phyloP scores from a whole-genome alignment of 2,113 vertebrate species.

The Lagopus muta region DNA sequence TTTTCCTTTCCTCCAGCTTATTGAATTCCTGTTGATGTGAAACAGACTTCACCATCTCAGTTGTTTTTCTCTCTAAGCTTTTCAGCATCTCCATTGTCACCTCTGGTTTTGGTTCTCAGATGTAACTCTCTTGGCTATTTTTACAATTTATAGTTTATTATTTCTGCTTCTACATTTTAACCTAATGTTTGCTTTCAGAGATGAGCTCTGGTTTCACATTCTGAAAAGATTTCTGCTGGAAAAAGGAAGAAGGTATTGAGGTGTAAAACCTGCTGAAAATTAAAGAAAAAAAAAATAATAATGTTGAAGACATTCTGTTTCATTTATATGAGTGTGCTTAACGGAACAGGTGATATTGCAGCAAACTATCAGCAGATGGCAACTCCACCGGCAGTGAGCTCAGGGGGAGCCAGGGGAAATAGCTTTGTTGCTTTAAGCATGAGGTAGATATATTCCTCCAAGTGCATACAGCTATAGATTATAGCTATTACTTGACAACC shows the following conservation, averaged over 20 bases:
- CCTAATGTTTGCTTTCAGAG: conserved; percentile 51
- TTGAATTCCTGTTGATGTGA: not conserved
- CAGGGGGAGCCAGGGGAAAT: conserved; percentile 41
- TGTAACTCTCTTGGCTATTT: conserved; percentile 39
- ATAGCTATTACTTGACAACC: conserved; percentile 67
- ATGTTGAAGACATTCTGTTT: conserved; percentile 47
- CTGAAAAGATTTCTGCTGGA: conserved; percentile 57
- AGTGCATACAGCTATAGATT: conserved; percentile 51
- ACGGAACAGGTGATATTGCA: conserved; percentile 66
- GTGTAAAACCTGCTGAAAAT: conserved; percentile 63
- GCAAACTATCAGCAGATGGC: conserved; percentile 74
- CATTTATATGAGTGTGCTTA: conserved; percentile 47
- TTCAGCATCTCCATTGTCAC: conserved; percentile 36
- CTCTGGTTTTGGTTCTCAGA: conserved; percentile 44
- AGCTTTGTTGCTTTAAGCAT: conserved; percentile 71
- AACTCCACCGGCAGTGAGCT: conserved; percentile 70
- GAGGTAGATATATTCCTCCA: conserved; percentile 65
- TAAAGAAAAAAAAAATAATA: conserved; percentile 47
- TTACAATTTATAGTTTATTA: conserved; percentile 22
- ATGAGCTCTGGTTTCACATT: conserved; percentile 55
- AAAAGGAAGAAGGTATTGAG: conserved; percentile 67
- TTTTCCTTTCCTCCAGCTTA: not conserved
- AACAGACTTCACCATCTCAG: not conserved
- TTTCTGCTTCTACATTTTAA: conserved; percentile 4
- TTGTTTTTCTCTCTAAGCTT: conserved; percentile 1